Conservation (phyloP, 2,888 invertebrate genomes). For the Drosophila anomalata region DNA sequence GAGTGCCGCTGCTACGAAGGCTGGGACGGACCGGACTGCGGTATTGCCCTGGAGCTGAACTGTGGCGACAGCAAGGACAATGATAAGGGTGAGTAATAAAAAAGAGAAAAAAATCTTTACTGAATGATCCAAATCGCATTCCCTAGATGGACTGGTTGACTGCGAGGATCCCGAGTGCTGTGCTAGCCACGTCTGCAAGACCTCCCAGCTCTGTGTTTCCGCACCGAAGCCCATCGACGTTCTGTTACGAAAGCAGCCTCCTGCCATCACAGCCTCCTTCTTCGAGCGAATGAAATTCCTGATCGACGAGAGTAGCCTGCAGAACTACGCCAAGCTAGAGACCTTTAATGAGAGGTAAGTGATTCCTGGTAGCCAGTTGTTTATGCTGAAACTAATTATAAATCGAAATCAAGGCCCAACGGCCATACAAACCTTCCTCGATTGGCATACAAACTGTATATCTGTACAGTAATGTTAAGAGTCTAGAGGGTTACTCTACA, state of each 20-base stretch:
- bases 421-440: constrained; percentile 57
- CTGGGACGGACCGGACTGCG: constrained; percentile 98
- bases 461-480: constrained; percentile 57
- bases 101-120: background rate
- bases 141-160: constrained; percentile 95
- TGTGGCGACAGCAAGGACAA: constrained; percentile 98
- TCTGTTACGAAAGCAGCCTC: constrained; percentile 96
- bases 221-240: constrained; percentile 98
- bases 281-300: constrained; percentile 99
- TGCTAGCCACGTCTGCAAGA: constrained; percentile 91
- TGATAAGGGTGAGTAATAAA: constrained; percentile 91
- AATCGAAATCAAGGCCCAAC: constrained; percentile 30
- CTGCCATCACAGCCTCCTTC: constrained; percentile 98
- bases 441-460: constrained; percentile 60
- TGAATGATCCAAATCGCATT: background rate
- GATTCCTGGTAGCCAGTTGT: constrained; percentile 64
- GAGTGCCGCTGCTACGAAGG: constrained; percentile 97
- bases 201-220: constrained; percentile 95
- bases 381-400: constrained; percentile 4
- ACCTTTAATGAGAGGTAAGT: constrained; percentile 98
- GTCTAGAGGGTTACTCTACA: constrained; percentile 60
- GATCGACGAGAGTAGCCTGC: constrained; percentile 98
- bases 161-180: constrained; percentile 99
- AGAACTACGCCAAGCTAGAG: constrained; percentile 97
- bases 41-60: constrained; percentile 94